Evolutionary conservation across 2,888 invertebrate genomes (phyloP).

Genomic region (Drosophila mayaguana): DNA sequence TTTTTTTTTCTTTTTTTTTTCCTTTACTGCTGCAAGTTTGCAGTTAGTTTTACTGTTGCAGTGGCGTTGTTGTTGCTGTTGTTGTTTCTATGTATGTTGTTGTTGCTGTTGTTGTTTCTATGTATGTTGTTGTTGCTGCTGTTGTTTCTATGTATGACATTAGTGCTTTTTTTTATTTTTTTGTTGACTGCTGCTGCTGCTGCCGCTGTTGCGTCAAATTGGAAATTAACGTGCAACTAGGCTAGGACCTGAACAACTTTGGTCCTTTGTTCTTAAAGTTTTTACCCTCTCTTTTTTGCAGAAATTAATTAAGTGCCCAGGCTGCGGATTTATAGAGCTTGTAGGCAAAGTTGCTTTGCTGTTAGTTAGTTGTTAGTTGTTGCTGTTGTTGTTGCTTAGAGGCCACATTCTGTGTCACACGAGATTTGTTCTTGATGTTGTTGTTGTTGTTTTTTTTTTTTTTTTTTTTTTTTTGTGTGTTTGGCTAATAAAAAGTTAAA

Average conservation of each 20-base stretch:
- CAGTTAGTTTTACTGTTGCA: constrained; percentile 75
- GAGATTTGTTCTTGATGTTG: constrained; percentile 26
- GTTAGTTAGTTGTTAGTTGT: constrained; percentile 27
- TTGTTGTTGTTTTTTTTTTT: too few species aligned
- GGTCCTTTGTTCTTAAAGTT: constrained; percentile 79
- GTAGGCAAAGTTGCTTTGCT: constrained; percentile 60
- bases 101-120: constrained; percentile 41
- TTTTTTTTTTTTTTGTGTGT: constrained; percentile 4
- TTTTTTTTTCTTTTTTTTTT: constrained; percentile 26
- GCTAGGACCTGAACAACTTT: constrained; percentile 61
- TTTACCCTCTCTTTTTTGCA: constrained; percentile 38
- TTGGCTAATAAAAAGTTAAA: constrained; percentile 45
- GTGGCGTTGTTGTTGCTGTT: constrained; percentile 36
- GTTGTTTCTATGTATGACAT: constrained; percentile 69
- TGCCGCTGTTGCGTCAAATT: constrained; percentile 66
- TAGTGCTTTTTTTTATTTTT: constrained; percentile 42
- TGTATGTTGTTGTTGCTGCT: constrained; percentile 59
- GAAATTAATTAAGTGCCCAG: constrained; percentile 77
- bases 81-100: constrained; percentile 61
- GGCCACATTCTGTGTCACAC: constrained; percentile 54
- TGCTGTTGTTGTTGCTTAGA: constrained; percentile 24
- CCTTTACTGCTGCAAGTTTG: constrained; percentile 67
- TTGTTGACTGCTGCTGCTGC: constrained; percentile 11
- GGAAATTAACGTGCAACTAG: constrained; percentile 78
- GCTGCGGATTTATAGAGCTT: constrained; percentile 71